A percentile compares a stretch with the other conserved stretches of the same genome.
Evolutionary conservation across 2,113 vertebrate species (phyloP).

Genomic region (Xenopus laevis): DNA sequence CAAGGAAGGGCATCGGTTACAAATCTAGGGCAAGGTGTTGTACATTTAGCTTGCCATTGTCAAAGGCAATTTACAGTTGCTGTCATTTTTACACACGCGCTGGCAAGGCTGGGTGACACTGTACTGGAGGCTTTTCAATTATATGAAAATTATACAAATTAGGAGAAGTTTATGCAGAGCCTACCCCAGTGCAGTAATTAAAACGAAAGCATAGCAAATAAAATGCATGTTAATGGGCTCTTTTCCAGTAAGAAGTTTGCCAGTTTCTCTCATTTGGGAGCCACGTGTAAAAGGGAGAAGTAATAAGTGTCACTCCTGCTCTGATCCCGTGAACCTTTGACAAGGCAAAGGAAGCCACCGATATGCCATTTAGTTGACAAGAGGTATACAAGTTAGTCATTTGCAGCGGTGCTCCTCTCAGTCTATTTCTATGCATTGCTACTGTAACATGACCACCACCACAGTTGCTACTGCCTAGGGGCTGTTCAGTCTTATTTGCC

Average conservation of each 20-base stretch:
- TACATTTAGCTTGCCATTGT: constrained; percentile 28
- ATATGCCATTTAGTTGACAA: background rate
- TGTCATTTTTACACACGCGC: constrained; percentile 32
- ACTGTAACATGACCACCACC: too few relatives aligned
- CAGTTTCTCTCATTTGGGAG: constrained; percentile 24
- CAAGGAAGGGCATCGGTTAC: constrained; percentile 8
- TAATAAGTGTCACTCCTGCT: background rate
- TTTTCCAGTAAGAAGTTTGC: constrained; percentile 21
- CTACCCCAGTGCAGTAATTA: constrained; percentile 45
- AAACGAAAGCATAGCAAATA: constrained; percentile 41
- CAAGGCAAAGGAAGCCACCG: background rate
- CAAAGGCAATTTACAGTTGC: constrained; percentile 37
- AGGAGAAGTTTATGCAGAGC: constrained; percentile 41
- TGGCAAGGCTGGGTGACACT: constrained; percentile 38
- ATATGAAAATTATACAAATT: constrained; percentile 45
- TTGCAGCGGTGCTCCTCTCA: background rate
- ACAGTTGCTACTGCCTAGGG: too few relatives aligned
- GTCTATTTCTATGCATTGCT: background rate
- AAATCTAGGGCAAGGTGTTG: constrained; percentile 38
- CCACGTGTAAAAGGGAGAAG: background rate
- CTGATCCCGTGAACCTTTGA: background rate
- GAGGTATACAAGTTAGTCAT: background rate
- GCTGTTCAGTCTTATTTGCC: too few relatives aligned
- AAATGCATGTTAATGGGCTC: constrained; percentile 38
- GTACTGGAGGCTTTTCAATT: constrained; percentile 44